A percentile compares a stretch with the other conserved stretches of the same genome.
Conservation (phyloP, 2,113 vertebrate species). For the Hyaena hyaena region DNA sequence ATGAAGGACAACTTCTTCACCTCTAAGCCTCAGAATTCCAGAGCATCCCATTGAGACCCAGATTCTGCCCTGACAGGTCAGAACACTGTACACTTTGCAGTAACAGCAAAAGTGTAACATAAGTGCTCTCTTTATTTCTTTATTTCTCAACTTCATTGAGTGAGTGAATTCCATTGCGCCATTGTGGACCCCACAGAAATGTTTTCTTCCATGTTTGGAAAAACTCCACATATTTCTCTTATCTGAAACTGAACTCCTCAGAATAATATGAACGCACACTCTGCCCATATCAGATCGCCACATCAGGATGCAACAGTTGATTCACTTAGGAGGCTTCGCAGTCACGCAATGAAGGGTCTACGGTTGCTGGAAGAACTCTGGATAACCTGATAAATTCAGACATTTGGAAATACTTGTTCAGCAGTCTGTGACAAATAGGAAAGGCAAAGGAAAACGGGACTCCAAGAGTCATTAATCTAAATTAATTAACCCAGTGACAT, state of each 20-base stretch:
- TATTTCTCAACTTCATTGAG: constrained; percentile 14
- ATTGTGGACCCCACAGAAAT: neutral
- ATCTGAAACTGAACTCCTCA: constrained; percentile 31
- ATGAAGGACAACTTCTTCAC: neutral
- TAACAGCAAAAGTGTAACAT: constrained; percentile 24
- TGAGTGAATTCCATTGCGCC: neutral
- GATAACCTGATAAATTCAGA: constrained; percentile 51
- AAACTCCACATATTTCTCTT: neutral
- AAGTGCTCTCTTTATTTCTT: neutral
- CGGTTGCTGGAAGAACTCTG: constrained; percentile 42
- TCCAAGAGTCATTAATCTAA: constrained; percentile 74
- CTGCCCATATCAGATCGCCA: neutral
- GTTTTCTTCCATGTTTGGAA: constrained; percentile 4
- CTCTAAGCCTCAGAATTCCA: constrained; percentile 6
- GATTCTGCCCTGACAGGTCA: neutral
- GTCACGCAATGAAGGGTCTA: neutral
- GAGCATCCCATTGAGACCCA: neutral
- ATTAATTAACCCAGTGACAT: constrained; percentile 77
- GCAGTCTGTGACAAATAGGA: constrained; percentile 58
- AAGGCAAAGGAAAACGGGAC: constrained; percentile 68
- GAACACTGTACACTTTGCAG: neutral
- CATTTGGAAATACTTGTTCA: constrained; percentile 68
- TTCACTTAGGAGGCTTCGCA: constrained; percentile 2
- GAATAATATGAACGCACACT: neutral
- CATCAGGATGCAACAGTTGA: neutral